phyloP scores from a whole-genome alignment of 2,888 invertebrate species.

The Cremastinae sp. region DNA sequence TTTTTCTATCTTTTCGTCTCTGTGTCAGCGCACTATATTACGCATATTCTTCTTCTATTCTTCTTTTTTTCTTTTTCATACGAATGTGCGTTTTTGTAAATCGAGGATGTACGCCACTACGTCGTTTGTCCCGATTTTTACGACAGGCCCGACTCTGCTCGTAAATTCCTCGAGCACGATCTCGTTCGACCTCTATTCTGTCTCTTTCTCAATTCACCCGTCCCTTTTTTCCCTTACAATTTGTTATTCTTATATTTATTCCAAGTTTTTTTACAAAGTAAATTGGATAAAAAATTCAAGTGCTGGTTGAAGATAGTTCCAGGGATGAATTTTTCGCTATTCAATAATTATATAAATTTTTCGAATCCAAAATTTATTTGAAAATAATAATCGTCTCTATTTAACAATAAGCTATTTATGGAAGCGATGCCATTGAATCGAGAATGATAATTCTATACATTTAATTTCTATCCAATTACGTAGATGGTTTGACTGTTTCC shows the following conservation, averaged over 20 bases:
- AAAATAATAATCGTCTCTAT: too few species aligned
- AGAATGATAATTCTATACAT: too few species aligned
- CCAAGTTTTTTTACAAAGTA: constrained; percentile 26
- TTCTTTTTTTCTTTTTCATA: background rate
- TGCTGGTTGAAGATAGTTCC: too few species aligned
- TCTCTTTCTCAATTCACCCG: constrained; percentile 32
- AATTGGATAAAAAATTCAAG: too few species aligned
- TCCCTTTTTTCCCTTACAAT: constrained; percentile 22
- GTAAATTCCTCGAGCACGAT: constrained; percentile 61
- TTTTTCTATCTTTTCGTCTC: constrained; percentile 39
- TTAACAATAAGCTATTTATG: too few species aligned
- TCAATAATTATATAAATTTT: too few species aligned
- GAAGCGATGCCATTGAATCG: too few species aligned
- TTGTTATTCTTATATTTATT: constrained; percentile 17
- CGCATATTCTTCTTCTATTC: background rate
- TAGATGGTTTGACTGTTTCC: too few species aligned
- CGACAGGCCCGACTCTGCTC: constrained; percentile 61
- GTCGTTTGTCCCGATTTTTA: constrained; percentile 65
- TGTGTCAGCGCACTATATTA: constrained; percentile 28
- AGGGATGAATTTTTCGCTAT: too few species aligned
- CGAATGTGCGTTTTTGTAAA: background rate
- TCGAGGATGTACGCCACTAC: constrained; percentile 58
- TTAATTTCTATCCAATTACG: too few species aligned
- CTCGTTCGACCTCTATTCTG: constrained; percentile 44
- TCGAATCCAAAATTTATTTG: too few species aligned